Base-by-base conservation (phyloP, 2,113 vertebrate species). In the Semicossyphus pulcher region DNA sequence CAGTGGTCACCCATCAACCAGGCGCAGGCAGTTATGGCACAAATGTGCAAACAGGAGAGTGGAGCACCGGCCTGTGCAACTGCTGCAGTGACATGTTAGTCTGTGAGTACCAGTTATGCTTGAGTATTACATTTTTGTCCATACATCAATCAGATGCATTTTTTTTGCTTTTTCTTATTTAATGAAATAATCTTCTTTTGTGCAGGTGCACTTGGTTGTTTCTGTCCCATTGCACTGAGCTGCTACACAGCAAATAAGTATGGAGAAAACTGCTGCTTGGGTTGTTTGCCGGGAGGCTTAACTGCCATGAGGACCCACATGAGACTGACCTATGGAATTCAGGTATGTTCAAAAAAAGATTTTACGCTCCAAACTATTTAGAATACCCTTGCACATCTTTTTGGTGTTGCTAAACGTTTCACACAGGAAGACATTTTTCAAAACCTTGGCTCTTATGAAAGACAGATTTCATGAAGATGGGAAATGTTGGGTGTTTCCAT, bases 241-340 rank as follows among this genome's bases (percentile, higher is more conserved):
- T 95, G 93, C 79, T 95, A 95, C 78, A 85, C 93, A 11, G 92
- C 93, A 25, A 74, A 81, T 48, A 93, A 93, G 21, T 95, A 95
- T 61, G 95, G 95, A 36, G 89, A 95, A 72, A 90, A 88, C 70
- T 81, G 87, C 41, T 94, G 91, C 42, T 76, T 95, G 72, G 91
- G 88, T 3, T 89, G 72, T 53, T 21, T 95, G 44, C 94, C 94
- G 26, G 95, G 94, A 53, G 93, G 94, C 7, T 48, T 93, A 52
- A 81, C 93, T 3, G 94, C 94, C 8, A 66, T 95, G 77, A 91
- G 94, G 72, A 95, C 94, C 60, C 95, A 95, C 37, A 95, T 95
- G 94, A 93, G 95, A 54, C 84, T 95, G 67, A 94, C 95, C 0
- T 95, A 95, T 37, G 94, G 94, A 36, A 95, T 95, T 63, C 87